Percentiles rank a stretch among this genome's conserved stretches.
phyloP scores from a whole-genome alignment of 2,888 invertebrate genomes.

The Melanotus villosus region DNA sequence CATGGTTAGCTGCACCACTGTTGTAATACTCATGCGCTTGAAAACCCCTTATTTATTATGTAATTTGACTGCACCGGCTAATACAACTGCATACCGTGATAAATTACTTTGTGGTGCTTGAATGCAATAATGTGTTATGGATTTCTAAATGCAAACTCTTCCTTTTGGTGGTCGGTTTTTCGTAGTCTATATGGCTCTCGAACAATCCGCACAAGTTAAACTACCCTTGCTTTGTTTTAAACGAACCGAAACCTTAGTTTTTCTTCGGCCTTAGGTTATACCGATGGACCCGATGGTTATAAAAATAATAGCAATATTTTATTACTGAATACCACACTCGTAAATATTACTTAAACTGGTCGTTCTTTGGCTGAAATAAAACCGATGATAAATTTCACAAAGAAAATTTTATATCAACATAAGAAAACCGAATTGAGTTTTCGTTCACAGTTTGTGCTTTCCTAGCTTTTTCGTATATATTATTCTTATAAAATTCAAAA shows the following conservation, averaged over 20 bases:
- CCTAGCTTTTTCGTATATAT: constrained; percentile 41
- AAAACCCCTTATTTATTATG: constrained; percentile 60
- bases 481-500: constrained; percentile 47
- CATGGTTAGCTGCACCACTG: background rate
- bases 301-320: too few species aligned
- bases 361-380: background rate
- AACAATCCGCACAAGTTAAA: background rate
- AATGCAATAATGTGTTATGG: constrained; percentile 20
- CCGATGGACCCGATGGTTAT: too few species aligned
- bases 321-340: too few species aligned
- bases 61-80: constrained; percentile 22
- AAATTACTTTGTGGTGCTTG: constrained; percentile 11
- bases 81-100: constrained; percentile 2
- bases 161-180: background rate
- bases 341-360: too few species aligned
- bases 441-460: constrained; percentile 41
- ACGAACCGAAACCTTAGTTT: too few species aligned
- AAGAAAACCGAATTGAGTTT: constrained; percentile 41
- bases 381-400: constrained; percentile 2
- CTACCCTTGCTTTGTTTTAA: too few species aligned
- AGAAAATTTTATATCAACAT: constrained; percentile 50
- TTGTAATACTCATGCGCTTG: background rate
- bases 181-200: background rate
- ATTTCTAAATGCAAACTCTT: constrained; percentile 15
- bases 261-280: too few species aligned